Percentiles rank a stretch among this genome's conserved stretches.
Conservation (phyloP, 2,797 vertebrate species). For the Hyperoplus immaculatus region DNA sequence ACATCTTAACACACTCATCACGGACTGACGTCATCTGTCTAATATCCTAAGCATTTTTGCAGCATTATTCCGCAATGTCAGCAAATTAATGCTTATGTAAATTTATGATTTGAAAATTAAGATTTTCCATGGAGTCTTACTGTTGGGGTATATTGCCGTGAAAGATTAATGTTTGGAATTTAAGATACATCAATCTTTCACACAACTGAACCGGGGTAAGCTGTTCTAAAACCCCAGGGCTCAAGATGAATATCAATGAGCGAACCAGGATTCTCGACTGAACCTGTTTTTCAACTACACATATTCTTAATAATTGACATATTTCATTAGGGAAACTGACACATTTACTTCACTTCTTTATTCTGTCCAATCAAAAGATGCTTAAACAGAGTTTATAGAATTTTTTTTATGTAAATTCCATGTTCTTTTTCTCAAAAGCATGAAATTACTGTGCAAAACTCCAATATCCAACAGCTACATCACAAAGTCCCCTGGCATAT, state of each 20-base stretch:
- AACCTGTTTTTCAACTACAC: slow-evolving; percentile 7
- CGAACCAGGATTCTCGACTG: slow-evolving; percentile 19
- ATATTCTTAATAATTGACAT: slow-evolving; percentile 9
- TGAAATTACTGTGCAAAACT: slow-evolving; percentile 47
- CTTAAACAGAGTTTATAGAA: slow-evolving; percentile 29
- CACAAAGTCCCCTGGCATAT: slow-evolving; percentile 57
- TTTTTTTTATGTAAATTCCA: slow-evolving; percentile 15
- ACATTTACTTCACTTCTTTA: not conserved
- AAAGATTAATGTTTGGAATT: slow-evolving; percentile 79
- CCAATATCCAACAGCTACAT: slow-evolving; percentile 53
- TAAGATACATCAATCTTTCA: slow-evolving; percentile 79
- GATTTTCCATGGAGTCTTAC: slow-evolving; percentile 56
- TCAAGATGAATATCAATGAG: slow-evolving; percentile 68
- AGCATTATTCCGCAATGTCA: slow-evolving; percentile 42
- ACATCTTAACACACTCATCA: slow-evolving; percentile 32
- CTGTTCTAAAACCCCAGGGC: slow-evolving; percentile 52
- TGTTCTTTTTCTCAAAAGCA: slow-evolving; percentile 14
- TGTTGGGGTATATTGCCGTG: slow-evolving; percentile 57
- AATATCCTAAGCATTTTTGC: slow-evolving; percentile 36
- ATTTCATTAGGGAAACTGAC: slow-evolving; percentile 9
- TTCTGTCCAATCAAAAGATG: not conserved
- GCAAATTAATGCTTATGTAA: slow-evolving; percentile 54
- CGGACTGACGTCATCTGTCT: slow-evolving; percentile 29
- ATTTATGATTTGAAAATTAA: slow-evolving; percentile 59
- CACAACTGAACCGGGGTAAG: slow-evolving; percentile 67